A percentile compares a stretch with the other conserved stretches of the same genome.
phyloP scores from a whole-genome alignment of 2,888 invertebrate species.

The Patella depressa region DNA sequence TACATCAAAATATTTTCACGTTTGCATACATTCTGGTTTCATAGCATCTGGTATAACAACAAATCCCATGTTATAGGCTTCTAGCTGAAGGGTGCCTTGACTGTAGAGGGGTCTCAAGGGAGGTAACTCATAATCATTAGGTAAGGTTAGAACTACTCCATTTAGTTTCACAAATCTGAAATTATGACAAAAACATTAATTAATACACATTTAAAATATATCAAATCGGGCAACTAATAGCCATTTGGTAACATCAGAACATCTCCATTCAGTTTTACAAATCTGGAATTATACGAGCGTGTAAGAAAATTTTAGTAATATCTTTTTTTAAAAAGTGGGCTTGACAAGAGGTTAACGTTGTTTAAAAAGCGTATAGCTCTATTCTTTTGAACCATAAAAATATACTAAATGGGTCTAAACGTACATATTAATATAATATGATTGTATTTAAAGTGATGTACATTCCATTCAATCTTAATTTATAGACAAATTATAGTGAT shows the following conservation, averaged over 20 bases:
- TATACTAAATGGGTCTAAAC: too few species aligned
- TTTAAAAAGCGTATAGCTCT: too few species aligned
- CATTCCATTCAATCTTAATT: too few species aligned
- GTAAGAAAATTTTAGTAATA: too few species aligned
- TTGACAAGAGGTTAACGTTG: too few species aligned
- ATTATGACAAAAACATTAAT: not conserved
- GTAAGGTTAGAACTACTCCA: not conserved
- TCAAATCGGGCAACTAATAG: not conserved
- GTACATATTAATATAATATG: too few species aligned
- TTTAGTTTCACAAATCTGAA: not conserved
- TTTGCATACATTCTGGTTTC: too few species aligned
- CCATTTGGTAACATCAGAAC: constrained; percentile 22
- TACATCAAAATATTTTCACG: not conserved
- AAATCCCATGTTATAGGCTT: constrained; percentile 13
- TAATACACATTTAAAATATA: too few species aligned
- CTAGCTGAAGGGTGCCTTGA: not conserved
- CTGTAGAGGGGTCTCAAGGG: not conserved
- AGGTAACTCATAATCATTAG: constrained; percentile 4
- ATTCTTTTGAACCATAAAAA: too few species aligned
- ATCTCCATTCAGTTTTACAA: constrained; percentile 40
- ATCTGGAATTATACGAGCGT: constrained; percentile 20
- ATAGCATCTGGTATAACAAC: constrained; percentile 14
- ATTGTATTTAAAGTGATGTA: too few species aligned
- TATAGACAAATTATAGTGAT: too few species aligned
- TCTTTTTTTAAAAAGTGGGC: too few species aligned